These are phyloP conservation scores for Enteromius argenteus DNA, from an alignment of 2,797 vertebrate genomes.

Conservation along the genomic window DNA sequence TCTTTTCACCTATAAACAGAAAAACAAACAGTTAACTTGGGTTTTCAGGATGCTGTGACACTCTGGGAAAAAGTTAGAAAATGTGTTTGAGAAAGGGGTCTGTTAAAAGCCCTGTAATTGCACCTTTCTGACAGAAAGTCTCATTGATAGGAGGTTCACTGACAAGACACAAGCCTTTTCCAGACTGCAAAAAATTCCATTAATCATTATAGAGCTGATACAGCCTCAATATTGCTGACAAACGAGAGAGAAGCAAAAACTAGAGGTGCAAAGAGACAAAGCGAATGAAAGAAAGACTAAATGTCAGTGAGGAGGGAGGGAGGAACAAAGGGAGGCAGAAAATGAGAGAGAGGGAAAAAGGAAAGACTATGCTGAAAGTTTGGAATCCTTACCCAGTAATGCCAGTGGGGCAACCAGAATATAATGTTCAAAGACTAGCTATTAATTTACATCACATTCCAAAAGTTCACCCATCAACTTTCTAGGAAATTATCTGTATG, in stretches of 20 bases:
- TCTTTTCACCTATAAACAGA: constrained; percentile 2
- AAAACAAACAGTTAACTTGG: constrained; percentile 37
- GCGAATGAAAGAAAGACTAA: not conserved
- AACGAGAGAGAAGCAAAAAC: not conserved
- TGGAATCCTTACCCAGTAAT: not conserved
- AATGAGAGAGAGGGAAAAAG: not conserved
- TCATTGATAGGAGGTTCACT: constrained; percentile 22
- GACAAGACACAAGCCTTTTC: constrained; percentile 40
- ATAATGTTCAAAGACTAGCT: not conserved
- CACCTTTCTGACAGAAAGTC: constrained; percentile 58
- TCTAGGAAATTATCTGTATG: not conserved
- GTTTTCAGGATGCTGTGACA: not conserved
- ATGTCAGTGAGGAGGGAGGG: not conserved
- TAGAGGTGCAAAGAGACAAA: constrained; percentile 9
- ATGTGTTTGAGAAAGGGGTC: constrained; percentile 32
- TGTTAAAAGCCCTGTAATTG: constrained; percentile 76
- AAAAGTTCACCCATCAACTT: not conserved
- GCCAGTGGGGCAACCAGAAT: not conserved
- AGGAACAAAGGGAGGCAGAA: not conserved
- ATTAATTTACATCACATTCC: not conserved
- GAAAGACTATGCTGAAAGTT: not conserved
- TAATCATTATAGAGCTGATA: constrained; percentile 24
- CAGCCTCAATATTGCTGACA: constrained; percentile 20
- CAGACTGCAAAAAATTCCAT: not conserved
- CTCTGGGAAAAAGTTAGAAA: constrained; percentile 21